Conservation (phyloP, 1,140 invertebrate genomes). For the Hylyphantes graminicola region DNA sequence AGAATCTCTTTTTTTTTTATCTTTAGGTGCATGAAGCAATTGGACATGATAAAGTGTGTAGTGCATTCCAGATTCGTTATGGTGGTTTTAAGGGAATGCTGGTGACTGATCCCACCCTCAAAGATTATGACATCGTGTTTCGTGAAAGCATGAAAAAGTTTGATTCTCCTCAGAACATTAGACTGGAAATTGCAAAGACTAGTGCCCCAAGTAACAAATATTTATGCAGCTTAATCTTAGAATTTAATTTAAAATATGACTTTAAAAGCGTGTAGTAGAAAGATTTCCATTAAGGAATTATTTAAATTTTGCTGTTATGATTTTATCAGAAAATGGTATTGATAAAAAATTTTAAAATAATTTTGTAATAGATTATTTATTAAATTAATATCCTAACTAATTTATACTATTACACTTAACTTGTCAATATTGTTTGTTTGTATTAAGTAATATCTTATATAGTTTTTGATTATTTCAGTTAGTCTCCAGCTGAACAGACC, state of each 20-base stretch:
- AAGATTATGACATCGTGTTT: constrained; percentile 58
- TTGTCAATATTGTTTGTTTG: not conserved
- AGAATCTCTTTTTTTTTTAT: not conserved
- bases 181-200: constrained; percentile 60
- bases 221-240: not conserved
- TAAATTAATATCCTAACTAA: too few relatives aligned
- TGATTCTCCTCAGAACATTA: constrained; percentile 46
- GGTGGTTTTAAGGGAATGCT: constrained; percentile 64
- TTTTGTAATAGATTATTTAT: too few relatives aligned
- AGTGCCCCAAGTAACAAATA: constrained; percentile 51
- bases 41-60: constrained; percentile 34
- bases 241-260: too few relatives aligned
- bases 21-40: constrained; percentile 41
- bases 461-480: constrained; percentile 30
- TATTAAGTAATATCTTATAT: not conserved
- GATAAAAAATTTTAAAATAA: too few relatives aligned
- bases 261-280: too few relatives aligned
- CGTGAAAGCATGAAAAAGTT: constrained; percentile 64
- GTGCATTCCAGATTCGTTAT: constrained; percentile 63
- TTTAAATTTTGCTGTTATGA: too few relatives aligned
- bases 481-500: constrained; percentile 59
- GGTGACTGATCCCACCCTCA: constrained; percentile 60
- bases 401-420: too few relatives aligned
- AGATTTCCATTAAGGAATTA: too few relatives aligned
- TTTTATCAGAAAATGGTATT: too few relatives aligned